These are phyloP conservation scores for Anthopleura xanthogrammica DNA, from an alignment of 92 coral and sea anemone species.

Conservation along the genomic window DNA sequence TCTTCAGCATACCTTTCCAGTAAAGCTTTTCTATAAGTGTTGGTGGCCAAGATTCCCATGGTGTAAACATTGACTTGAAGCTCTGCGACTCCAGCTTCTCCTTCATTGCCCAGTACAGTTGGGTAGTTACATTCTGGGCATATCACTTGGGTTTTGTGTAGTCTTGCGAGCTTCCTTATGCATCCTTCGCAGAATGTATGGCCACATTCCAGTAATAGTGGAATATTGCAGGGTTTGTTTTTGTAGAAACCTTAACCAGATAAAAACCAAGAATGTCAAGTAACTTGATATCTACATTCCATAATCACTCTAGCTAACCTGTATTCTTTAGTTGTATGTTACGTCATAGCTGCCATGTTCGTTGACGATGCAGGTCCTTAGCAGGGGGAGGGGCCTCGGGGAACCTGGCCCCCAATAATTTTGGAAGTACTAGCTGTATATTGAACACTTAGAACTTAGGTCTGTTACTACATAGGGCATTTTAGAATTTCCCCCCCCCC, in stretches of 20 bases:
- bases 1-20: slow-evolving; percentile 53
- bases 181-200: slow-evolving; percentile 94
- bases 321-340: too few relatives aligned
- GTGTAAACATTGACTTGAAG: slow-evolving; percentile 73
- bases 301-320: too few relatives aligned
- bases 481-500: too few relatives aligned
- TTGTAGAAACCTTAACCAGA: slow-evolving; percentile 38
- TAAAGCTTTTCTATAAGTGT: slow-evolving; percentile 55
- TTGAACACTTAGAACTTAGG: too few relatives aligned
- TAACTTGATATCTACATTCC: too few relatives aligned
- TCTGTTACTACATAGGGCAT: too few relatives aligned
- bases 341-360: too few relatives aligned
- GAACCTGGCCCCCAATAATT: too few relatives aligned
- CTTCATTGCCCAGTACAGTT: slow-evolving; percentile 64
- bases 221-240: slow-evolving; percentile 74
- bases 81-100: slow-evolving; percentile 59
- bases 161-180: slow-evolving; percentile 68
- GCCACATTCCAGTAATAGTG: slow-evolving; percentile 79
- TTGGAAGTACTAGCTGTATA: too few relatives aligned
- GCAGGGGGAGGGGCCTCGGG: too few relatives aligned
- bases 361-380: too few relatives aligned
- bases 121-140: slow-evolving; percentile 75
- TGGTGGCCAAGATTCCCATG: slow-evolving; percentile 75
- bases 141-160: slow-evolving; percentile 56
- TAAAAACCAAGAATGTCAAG: background rate